phyloP scores from a whole-genome alignment of 2,888 invertebrate genomes.

The Tetheella fluctuosa region DNA sequence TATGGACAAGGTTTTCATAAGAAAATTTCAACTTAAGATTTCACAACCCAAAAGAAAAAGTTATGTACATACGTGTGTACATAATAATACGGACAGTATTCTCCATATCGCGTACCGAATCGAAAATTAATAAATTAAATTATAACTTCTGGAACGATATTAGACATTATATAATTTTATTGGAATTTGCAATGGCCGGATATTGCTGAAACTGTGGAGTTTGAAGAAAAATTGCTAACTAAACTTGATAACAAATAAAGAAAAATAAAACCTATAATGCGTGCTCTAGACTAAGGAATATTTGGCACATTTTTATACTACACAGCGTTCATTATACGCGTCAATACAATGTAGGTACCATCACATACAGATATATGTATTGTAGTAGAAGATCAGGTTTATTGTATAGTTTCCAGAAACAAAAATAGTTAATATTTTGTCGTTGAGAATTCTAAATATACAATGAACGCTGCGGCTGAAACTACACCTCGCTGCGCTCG shows the following conservation, averaged over 20 bases:
- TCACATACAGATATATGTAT: too few species aligned
- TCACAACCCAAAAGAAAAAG: slow-evolving; percentile 10
- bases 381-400: neutral
- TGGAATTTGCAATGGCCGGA: neutral
- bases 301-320: slow-evolving; percentile 71
- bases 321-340: slow-evolving; percentile 45
- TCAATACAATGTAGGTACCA: slow-evolving; percentile 12
- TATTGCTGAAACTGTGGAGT: neutral
- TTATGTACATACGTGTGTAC: too few species aligned
- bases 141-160: neutral
- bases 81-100: neutral
- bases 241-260: neutral
- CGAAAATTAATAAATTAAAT: neutral
- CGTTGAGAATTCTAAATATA: slow-evolving; percentile 12
- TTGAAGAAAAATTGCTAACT: neutral
- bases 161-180: neutral
- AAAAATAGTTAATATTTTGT: neutral
- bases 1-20: neutral
- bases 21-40: neutral
- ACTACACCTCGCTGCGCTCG: slow-evolving; percentile 33
- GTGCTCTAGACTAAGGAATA: slow-evolving; percentile 66
- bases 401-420: neutral
- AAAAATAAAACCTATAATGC: neutral
- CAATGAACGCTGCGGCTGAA: slow-evolving; percentile 34
- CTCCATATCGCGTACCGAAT: neutral